Base-by-base conservation (phyloP, 2,797 vertebrate species). In the Typhlichthys eigenmanni region DNA sequence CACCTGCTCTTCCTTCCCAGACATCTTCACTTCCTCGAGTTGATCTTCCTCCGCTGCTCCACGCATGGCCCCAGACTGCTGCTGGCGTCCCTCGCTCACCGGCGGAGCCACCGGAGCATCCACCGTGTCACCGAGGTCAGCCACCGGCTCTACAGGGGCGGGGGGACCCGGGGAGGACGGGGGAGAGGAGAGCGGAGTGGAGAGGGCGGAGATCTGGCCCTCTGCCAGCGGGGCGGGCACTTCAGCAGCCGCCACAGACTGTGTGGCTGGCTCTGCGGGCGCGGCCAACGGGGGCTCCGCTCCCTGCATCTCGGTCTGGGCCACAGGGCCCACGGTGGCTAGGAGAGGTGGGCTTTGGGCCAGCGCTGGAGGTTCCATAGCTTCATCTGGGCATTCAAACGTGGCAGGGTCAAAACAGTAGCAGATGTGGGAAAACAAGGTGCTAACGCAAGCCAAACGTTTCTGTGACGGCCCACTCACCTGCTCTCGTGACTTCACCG, bases 401-500 rank as follows among this genome's bases (percentile, higher is more conserved):
- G 58, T 1, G 3, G 49, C 59, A 48, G 16, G 2, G 43, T 43
- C 2, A 62, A 0, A 13, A 38, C 45, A 57, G 52, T 69, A 47
- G 4, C 2, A 53, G 1, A 34, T 2, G 16, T 2, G 29, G 17
- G 56, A 14, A 13, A 46, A 11, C 0, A 48, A 38, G 43, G 3
- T n/a, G 14, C n/a, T 29, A 10, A 11, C 46, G 2, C 1, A n/a
- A 62, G 34, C 24, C 13, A 49, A 29, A 59, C 63, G 24, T 11
- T 5, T 43, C 0, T 2, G 4, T 60, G 4, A 53, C 48, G 11
- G 13, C 12, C 0, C 14, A 64, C 87, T 78, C 75, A 96, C 96
- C 96, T 76, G 91, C 92, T 85, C 90, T 91, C 14, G 93, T 88
- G 58, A 91, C 92, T 91, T 99, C 96, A 78, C 96, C 97, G 0